These are phyloP conservation scores for Silurus lanzhouensis DNA, from an alignment of 2,797 vertebrate genomes.

Conservation along the genomic window DNA sequence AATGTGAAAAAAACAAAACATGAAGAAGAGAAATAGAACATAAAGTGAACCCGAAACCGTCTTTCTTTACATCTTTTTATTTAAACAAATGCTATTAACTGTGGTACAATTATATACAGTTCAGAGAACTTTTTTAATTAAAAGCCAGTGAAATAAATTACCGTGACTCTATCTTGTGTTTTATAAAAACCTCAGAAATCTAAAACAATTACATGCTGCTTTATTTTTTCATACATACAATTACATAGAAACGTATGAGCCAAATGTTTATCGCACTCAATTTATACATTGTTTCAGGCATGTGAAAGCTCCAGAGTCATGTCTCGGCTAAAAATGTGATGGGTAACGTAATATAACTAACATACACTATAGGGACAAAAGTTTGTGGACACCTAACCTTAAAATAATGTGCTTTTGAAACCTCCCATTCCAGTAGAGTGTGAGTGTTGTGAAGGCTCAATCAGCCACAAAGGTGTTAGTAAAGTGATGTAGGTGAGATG, in stretches of 20 bases:
- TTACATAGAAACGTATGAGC: neutral
- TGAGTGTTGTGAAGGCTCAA: no score
- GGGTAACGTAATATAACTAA: neutral
- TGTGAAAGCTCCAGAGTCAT: neutral
- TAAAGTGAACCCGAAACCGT: neutral
- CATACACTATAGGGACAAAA: neutral
- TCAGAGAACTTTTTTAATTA: neutral
- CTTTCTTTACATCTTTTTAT: neutral
- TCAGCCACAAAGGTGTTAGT: no score
- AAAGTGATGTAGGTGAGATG: no score
- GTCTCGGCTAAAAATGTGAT: neutral
- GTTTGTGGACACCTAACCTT: no score
- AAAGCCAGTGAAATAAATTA: slow-evolving; percentile 27
- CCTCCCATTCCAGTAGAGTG: no score
- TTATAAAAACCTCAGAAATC: neutral
- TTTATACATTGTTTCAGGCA: neutral
- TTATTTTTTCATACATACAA: neutral
- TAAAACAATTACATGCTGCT: neutral
- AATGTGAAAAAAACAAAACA: neutral
- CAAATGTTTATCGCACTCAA: neutral
- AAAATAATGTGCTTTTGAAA: no score
- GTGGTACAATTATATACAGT: neutral
- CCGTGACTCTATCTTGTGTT: neutral
- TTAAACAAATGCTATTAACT: neutral
- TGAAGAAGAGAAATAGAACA: neutral